Evolutionary conservation across 2,888 invertebrate species (phyloP), one percentile per base, ranked within the genome.

Genomic region (Ormyrus pomaceus): DNA sequence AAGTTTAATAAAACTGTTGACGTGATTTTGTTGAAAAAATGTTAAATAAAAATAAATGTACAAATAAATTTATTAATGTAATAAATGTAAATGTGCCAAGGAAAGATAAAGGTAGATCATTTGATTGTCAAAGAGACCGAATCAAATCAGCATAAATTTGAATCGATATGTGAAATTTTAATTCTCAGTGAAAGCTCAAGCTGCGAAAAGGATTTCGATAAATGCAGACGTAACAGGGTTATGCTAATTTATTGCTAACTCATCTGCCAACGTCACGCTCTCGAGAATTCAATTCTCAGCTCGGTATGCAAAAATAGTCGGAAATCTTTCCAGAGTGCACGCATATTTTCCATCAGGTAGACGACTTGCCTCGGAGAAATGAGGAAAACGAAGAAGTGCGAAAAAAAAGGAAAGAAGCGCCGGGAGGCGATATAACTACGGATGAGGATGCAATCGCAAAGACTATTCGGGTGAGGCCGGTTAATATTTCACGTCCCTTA

Each of bases 401-500:
- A 34, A 34, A 34, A 34, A 81, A 82, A 81, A 80, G 70, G 79
- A 82, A 75, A 80, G 70, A 3, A 13, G 50, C 70, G 78, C 65
- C 72, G 53, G 50, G 34, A 34, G 62, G n/a, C 80, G 82, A 81
- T 81, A 56, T 50, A 79, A 66, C 19, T 6, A 83, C 19, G 84
- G 10, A 84, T 82, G 83, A 83, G 82, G 79, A 79, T 82, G 83
- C 83, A 84, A 86, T 86, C 83, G 83, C 83, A 82, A 85, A 84
- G 84, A 86, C 85, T 86, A 85, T 83, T 84, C 83, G 83, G 84
- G 84, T 84, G 84, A 83, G 8, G 48, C 46, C 13, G 85, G 84
- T 90, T 87, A 89, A 90, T 89, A 90, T 89, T 90, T 89, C 87
- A 90, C 88, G 87, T 88, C 88, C 88, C 87, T 89, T 89, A 88